Evolutionary conservation across 2,113 vertebrate genomes (phyloP).

Genomic region (Cynocephalus volans): DNA sequence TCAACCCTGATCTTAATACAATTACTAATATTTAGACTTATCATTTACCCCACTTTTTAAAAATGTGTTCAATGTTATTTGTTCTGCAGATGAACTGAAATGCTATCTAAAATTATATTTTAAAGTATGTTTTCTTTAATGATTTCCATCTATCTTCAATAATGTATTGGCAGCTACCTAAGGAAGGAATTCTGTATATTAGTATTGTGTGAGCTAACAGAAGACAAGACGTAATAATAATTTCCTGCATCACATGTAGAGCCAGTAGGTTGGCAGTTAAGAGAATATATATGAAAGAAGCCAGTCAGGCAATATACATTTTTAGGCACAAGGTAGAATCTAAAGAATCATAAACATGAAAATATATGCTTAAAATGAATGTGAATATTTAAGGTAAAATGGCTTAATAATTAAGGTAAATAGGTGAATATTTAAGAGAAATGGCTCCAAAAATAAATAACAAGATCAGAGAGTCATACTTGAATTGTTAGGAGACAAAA

Average conservation of each 20-base stretch:
- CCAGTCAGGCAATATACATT: neutral
- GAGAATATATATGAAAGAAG: slow-evolving; percentile 28
- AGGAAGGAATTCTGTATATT: neutral
- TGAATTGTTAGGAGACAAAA: slow-evolving; percentile 6
- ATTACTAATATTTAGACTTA: slow-evolving; percentile 14
- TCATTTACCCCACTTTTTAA: neutral
- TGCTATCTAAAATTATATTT: slow-evolving; percentile 39
- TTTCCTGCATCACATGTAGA: neutral
- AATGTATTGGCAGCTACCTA: neutral
- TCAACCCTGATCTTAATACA: neutral
- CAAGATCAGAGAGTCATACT: neutral
- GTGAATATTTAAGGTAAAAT: neutral
- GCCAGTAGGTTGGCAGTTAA: neutral
- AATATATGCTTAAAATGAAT: neutral
- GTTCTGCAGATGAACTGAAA: neutral
- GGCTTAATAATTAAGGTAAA: too few species aligned
- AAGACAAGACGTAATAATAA: neutral
- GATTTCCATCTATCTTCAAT: neutral
- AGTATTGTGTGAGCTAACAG: neutral
- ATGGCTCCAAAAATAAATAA: neutral
- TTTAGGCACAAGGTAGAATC: neutral
- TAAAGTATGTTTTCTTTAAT: neutral
- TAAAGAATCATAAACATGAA: slow-evolving; percentile 18
- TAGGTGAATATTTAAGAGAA: neutral
- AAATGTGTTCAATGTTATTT: neutral